Base-by-base conservation (phyloP, 2,797 vertebrate genomes). In the Micromesistius poutassou region DNA sequence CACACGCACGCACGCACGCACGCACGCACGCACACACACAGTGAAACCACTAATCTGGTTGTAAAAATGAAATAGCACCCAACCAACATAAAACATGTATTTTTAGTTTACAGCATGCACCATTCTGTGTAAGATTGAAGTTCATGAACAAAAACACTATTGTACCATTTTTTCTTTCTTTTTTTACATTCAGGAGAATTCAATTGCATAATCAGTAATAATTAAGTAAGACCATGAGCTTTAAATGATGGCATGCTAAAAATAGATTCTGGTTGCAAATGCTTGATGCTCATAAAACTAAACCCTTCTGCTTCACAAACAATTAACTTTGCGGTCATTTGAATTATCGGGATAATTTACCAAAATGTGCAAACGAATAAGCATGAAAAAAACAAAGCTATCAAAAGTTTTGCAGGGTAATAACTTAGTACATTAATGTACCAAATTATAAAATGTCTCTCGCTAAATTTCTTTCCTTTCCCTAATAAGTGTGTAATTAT, bases 211-310 rank as follows among this genome's bases (percentile, higher is more conserved):
- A 10, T 50, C 6, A 35, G 46, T 31, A 74, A 62, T 66, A 36
- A 55, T 42, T 79, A 81, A 84, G 81, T 79, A 81, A 84, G 81
- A 85, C 77, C 30, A 31, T 70, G 14, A 31, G 72, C 62, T 81
- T 75, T 38, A 77, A 38, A 40, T 30, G 13, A 16, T 12, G 6
- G 35, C n/a, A 38, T 33, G 36, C n/a, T 76, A 81, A 25, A 74
- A 74, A 74, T 50, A 76, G 14, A 71, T 30, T 30, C 70, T 13
- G 28, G 9, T 12, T 28, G 62, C 62, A 68, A 68, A 68, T 12
- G 62, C n/a, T 13, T 25, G 70, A 71, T 71, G 30, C 28, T 71
- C 68, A 31, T 33, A 71, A 16, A 71, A 71, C 30, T 30, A 71
- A 71, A 71, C 22, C 70, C 31, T 19, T 71, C 31, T 30, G 70